Percentiles rank a stretch among this genome's conserved stretches.
These are phyloP conservation scores for Heliconius congener DNA, from an alignment of 1,140 invertebrate genomes.

Conservation along the genomic window DNA sequence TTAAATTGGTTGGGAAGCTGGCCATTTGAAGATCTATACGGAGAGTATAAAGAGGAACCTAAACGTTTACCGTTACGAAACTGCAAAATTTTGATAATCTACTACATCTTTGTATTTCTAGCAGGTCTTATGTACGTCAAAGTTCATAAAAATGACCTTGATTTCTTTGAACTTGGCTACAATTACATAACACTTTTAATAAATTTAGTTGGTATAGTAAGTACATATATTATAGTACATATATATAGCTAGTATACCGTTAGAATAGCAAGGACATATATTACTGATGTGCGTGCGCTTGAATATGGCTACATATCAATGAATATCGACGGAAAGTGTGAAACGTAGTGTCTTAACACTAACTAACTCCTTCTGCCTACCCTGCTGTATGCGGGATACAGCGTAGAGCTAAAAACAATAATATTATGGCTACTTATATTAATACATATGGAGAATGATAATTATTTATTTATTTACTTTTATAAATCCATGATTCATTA, in stretches of 20 bases:
- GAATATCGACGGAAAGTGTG: no score
- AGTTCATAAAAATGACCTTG: constrained; percentile 19
- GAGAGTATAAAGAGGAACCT: constrained; percentile 9
- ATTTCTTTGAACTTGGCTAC: constrained; percentile 38
- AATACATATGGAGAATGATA: no score
- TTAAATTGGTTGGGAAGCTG: constrained; percentile 2
- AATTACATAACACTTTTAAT: constrained; percentile 39
- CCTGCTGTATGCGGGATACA: no score
- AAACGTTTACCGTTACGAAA: constrained; percentile 8
- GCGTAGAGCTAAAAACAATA: no score
- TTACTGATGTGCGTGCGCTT: no score
- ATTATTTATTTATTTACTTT: no score
- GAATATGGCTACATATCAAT: no score
- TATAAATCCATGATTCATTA: no score
- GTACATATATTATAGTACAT: background rate
- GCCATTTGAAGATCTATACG: constrained; percentile 22
- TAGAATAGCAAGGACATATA: no score
- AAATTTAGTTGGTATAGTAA: constrained; percentile 35
- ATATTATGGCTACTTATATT: no score
- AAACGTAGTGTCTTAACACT: no score
- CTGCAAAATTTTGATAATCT: background rate
- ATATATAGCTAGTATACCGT: constrained; percentile 5
- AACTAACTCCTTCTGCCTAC: no score
- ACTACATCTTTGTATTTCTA: background rate
- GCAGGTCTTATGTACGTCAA: constrained; percentile 21